A percentile compares a stretch with the other conserved stretches of the same genome.
Conservation (phyloP, 64 coral and sea anemone species). For the Pocillopora verrucosa region DNA sequence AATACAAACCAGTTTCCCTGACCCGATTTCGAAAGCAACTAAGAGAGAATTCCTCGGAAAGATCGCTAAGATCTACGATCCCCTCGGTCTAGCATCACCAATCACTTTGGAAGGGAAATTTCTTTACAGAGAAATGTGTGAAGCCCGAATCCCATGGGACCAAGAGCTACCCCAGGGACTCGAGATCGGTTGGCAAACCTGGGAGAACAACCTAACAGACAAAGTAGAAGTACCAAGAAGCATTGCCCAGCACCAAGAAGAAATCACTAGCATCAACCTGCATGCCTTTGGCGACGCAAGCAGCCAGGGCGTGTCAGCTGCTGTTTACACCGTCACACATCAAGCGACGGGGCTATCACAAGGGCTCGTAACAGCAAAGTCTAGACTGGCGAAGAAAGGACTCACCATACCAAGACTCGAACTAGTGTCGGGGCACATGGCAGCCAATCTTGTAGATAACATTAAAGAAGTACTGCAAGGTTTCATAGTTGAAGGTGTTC, state of each 20-base stretch:
- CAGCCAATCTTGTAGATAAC: slow-evolving; percentile 31
- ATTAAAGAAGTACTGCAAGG: slow-evolving; percentile 35
- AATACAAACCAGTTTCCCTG: slow-evolving; percentile 42
- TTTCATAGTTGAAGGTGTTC: not conserved
- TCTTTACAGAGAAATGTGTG: slow-evolving; percentile 40
- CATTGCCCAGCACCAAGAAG: slow-evolving; percentile 41
- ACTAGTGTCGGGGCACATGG: slow-evolving; percentile 51
- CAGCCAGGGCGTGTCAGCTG: slow-evolving; percentile 17
- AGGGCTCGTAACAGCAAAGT: slow-evolving; percentile 50
- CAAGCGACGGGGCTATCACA: slow-evolving; percentile 51
- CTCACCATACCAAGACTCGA: slow-evolving; percentile 55
- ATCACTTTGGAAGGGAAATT: slow-evolving; percentile 38
- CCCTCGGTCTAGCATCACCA: slow-evolving; percentile 50
- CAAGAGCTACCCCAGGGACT: slow-evolving; percentile 31
- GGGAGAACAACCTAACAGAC: slow-evolving; percentile 19
- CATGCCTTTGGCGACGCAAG: slow-evolving; percentile 46
- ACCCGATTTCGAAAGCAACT: slow-evolving; percentile 15
- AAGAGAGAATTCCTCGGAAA: slow-evolving; percentile 44
- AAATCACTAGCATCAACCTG: slow-evolving; percentile 32
- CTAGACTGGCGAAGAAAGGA: slow-evolving; percentile 57
- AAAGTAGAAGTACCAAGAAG: slow-evolving; percentile 44
- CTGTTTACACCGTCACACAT: slow-evolving; percentile 32
- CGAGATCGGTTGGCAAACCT: slow-evolving; percentile 5
- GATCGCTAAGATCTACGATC: slow-evolving; percentile 53
- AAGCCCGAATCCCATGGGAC: slow-evolving; percentile 34